A percentile compares a stretch with the other conserved stretches of the same genome.
Conservation (phyloP, 2,113 vertebrate genomes). For the Tachysurus fulvidraco region DNA sequence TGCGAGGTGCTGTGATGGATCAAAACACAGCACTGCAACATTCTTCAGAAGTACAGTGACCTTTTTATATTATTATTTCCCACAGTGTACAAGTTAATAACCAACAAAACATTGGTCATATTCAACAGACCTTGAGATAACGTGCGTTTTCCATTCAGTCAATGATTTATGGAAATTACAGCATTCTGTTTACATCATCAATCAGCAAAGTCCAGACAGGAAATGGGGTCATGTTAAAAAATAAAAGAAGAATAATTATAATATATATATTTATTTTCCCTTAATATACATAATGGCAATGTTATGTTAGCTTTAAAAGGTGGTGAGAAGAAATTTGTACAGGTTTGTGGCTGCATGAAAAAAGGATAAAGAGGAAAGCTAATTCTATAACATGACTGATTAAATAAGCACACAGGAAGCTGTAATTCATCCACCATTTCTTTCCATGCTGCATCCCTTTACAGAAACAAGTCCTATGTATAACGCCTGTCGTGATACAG, state of each 20-base stretch:
- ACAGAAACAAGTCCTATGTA: neutral
- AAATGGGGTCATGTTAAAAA: neutral
- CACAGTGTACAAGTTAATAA: neutral
- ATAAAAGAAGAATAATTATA: neutral
- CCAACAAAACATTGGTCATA: neutral
- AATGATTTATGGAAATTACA: neutral
- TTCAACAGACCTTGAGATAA: neutral
- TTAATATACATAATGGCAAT: too few relatives aligned
- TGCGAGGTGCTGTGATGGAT: neutral
- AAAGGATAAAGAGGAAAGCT: neutral
- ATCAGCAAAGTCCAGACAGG: neutral
- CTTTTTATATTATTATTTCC: neutral
- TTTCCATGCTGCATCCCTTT: neutral
- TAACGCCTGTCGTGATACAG: neutral
- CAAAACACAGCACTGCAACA: neutral
- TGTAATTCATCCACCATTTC: neutral
- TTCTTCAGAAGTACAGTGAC: neutral
- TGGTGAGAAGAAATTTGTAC: neutral
- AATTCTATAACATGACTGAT: neutral
- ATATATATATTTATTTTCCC: too few relatives aligned
- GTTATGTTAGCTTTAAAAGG: neutral
- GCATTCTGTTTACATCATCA: neutral
- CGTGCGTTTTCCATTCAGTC: neutral
- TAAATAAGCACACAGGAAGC: neutral
- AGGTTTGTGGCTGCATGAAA: neutral